These are phyloP conservation scores for Brevipalpus yothersi DNA, from an alignment of 1,140 invertebrate genomes.

Conservation along the genomic window DNA sequence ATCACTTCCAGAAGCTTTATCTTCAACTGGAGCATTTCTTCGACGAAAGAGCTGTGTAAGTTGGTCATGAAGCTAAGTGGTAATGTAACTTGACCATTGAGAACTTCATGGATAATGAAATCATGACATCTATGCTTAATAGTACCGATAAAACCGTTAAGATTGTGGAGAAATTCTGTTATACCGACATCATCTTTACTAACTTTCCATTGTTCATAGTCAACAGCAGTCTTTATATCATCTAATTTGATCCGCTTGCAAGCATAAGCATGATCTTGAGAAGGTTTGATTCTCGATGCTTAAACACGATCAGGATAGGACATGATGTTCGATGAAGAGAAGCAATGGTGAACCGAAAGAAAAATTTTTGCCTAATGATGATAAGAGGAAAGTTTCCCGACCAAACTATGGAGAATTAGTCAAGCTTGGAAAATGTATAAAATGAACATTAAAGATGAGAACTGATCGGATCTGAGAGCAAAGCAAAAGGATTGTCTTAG, in stretches of 20 bases:
- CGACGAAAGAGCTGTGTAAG: slow-evolving; percentile 1
- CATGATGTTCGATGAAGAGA: too few species aligned
- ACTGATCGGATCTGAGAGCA: too few species aligned
- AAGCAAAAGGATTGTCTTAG: too few species aligned
- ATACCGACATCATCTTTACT: slow-evolving; percentile 37
- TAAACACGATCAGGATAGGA: too few species aligned
- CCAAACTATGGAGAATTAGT: too few species aligned
- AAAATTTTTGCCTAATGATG: too few species aligned
- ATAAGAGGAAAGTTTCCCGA: too few species aligned
- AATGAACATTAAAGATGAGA: too few species aligned
- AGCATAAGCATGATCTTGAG: not conserved
- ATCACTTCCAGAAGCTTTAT: slow-evolving; percentile 8
- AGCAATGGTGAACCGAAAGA: too few species aligned
- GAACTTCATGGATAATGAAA: slow-evolving; percentile 26
- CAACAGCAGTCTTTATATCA: not conserved
- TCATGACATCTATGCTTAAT: slow-evolving; percentile 21
- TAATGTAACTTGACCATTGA: slow-evolving; percentile 13
- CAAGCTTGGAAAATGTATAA: too few species aligned
- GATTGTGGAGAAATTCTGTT: slow-evolving; percentile 28
- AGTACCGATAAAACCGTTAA: slow-evolving; percentile 18
- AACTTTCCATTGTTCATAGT: not conserved
- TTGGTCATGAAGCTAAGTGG: not conserved
- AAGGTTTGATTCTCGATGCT: too few species aligned
- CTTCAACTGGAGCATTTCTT: slow-evolving; percentile 8
- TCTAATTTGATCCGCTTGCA: not conserved